These are phyloP conservation scores for Pomacea maculata DNA, from an alignment of 1,140 invertebrate species.

Conservation along the genomic window DNA sequence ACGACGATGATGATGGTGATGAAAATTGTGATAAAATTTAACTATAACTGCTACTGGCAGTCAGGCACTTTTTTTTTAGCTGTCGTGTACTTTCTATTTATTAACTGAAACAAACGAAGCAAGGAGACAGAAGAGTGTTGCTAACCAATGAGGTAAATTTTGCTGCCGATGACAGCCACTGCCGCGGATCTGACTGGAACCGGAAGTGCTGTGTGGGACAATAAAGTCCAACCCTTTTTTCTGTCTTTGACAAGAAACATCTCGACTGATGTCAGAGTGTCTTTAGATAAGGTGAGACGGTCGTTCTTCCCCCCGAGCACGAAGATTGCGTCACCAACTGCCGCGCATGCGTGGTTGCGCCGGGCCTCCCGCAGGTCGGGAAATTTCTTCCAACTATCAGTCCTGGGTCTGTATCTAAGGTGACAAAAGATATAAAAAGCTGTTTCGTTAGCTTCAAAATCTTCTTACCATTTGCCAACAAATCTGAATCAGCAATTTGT, in stretches of 20 bases:
- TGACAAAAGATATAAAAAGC: background rate
- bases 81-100: too few species aligned
- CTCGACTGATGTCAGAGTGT: constrained; percentile 9
- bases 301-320: constrained; percentile 20
- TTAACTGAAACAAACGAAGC: background rate
- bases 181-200: constrained; percentile 13
- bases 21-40: too few species aligned
- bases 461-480: too few species aligned
- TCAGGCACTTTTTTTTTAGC: too few species aligned
- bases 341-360: constrained; percentile 8
- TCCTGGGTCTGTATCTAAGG: background rate
- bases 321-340: constrained; percentile 1
- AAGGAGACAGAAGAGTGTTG: background rate
- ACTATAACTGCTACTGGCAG: too few species aligned
- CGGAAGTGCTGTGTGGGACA: background rate
- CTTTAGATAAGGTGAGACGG: background rate
- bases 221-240: constrained; percentile 2
- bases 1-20: too few species aligned
- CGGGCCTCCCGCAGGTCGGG: background rate
- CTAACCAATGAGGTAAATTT: constrained; percentile 8
- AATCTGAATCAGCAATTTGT: too few species aligned
- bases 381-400: constrained; percentile 7
- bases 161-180: background rate
- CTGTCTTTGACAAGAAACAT: background rate
- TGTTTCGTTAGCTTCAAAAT: too few species aligned